Conservation (phyloP, 1,140 invertebrate species). For the Cotesia glomerata region DNA sequence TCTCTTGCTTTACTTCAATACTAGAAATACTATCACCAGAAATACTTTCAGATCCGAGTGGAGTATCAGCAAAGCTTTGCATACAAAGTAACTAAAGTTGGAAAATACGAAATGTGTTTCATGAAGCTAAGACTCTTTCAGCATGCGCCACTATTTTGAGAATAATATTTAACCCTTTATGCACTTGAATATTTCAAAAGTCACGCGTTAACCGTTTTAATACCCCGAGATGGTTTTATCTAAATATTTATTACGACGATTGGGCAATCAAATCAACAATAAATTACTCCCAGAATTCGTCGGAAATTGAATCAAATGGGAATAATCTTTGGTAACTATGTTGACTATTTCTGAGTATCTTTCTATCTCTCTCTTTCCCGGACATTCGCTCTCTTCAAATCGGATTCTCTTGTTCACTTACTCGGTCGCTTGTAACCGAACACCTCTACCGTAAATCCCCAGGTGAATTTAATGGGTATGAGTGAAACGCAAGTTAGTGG, state of each 20-base stretch:
- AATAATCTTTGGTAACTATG: constrained; percentile 50
- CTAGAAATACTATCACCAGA: background rate
- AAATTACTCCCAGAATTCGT: constrained; percentile 48
- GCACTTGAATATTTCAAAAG: no score
- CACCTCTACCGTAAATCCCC: background rate
- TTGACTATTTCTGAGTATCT: constrained; percentile 4
- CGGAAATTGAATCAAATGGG: constrained; percentile 51
- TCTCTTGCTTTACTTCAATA: background rate
- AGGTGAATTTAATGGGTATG: background rate
- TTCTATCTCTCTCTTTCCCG: constrained; percentile 22
- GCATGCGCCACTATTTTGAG: no score
- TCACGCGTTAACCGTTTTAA: no score
- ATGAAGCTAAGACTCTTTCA: background rate
- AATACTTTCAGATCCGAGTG: constrained; percentile 12
- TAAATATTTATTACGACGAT: constrained; percentile 27
- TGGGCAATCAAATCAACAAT: constrained; percentile 40
- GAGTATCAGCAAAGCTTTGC: constrained; percentile 11
- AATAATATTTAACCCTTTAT: no score
- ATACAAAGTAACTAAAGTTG: constrained; percentile 13
- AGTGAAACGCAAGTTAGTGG: constrained; percentile 5
- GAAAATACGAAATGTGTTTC: constrained; percentile 14
- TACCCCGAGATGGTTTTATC: background rate
- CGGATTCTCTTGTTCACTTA: background rate
- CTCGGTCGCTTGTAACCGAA: background rate
- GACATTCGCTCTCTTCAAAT: background rate